Evolutionary conservation across 2,888 invertebrate genomes (phyloP).

Genomic region (Ochropleura leucogaster): DNA sequence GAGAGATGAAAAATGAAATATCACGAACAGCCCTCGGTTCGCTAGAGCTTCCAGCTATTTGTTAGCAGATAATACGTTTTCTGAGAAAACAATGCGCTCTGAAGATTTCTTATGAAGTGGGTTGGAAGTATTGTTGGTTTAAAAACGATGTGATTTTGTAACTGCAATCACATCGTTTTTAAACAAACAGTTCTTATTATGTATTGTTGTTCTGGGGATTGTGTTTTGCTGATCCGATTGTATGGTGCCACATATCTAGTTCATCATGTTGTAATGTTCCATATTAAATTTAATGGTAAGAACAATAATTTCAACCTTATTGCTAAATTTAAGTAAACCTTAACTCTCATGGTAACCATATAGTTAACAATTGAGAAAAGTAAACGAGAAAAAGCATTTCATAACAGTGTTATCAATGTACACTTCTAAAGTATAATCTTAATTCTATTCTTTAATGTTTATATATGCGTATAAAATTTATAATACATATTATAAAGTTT

Average conservation of each 20-base stretch:
- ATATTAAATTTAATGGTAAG: no score
- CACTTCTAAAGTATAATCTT: no score
- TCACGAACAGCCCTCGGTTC: slow-evolving; percentile 75
- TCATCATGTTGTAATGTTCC: not conserved
- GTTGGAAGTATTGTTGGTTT: slow-evolving; percentile 34
- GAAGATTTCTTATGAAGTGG: slow-evolving; percentile 38
- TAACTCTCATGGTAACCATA: not conserved
- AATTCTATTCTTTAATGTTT: no score
- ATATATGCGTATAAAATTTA: no score
- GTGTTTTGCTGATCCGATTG: slow-evolving; percentile 1
- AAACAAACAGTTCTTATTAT: not conserved
- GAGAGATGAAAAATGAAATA: slow-evolving; percentile 87
- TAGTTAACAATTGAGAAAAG: not conserved
- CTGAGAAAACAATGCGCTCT: slow-evolving; percentile 59
- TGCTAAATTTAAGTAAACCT: not conserved
- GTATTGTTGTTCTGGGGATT: not conserved
- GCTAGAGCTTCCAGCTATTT: slow-evolving; percentile 60
- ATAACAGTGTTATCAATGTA: not conserved
- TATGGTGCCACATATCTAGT: not conserved
- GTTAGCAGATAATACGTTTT: slow-evolving; percentile 62
- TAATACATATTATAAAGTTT: no score
- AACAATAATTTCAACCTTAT: no score
- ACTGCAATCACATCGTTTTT: no score
- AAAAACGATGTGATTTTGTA: slow-evolving; percentile 24
- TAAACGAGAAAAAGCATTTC: not conserved